Percentiles rank a stretch among this genome's conserved stretches.
Conservation (phyloP, 92 coral and sea anemone genomes). For the Micromussa lordhowensis region DNA sequence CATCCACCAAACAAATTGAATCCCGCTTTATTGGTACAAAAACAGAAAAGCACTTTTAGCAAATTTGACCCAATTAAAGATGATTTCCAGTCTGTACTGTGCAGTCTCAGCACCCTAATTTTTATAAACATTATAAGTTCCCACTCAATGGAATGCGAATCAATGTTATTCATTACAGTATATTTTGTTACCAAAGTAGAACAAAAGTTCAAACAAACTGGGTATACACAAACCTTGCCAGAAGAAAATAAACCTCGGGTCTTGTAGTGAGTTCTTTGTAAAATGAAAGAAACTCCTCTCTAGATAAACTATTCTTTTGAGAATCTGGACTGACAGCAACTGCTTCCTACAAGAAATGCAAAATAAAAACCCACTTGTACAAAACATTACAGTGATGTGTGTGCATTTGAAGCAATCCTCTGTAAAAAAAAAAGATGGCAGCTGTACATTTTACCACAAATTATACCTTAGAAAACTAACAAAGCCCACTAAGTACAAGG, state of each 20-base stretch:
- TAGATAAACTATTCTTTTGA: constrained; percentile 88
- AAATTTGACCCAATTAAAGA: too few relatives aligned
- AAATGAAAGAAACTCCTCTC: constrained; percentile 92
- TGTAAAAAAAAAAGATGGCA: neutral
- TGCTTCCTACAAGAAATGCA: constrained; percentile 75
- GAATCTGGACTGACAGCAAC: constrained; percentile 88
- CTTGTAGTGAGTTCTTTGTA: constrained; percentile 98
- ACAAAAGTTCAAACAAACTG: neutral
- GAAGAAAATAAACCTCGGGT: constrained; percentile 96
- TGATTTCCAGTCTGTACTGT: too few relatives aligned
- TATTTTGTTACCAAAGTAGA: neutral
- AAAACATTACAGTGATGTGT: neutral
- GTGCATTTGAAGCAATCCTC: neutral
- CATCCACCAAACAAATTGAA: too few relatives aligned
- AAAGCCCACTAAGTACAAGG: too few relatives aligned
- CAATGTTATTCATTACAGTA: too few relatives aligned
- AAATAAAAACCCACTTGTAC: neutral
- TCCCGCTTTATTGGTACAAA: too few relatives aligned
- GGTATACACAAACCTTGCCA: constrained; percentile 80
- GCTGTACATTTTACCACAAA: too few relatives aligned
- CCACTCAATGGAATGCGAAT: too few relatives aligned
- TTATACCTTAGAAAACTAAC: too few relatives aligned
- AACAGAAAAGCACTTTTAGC: too few relatives aligned
- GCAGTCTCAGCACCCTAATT: too few relatives aligned
- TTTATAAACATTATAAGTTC: too few relatives aligned